Conservation (phyloP, 92 coral and sea anemone genomes). For the Heteractis magnifica region DNA sequence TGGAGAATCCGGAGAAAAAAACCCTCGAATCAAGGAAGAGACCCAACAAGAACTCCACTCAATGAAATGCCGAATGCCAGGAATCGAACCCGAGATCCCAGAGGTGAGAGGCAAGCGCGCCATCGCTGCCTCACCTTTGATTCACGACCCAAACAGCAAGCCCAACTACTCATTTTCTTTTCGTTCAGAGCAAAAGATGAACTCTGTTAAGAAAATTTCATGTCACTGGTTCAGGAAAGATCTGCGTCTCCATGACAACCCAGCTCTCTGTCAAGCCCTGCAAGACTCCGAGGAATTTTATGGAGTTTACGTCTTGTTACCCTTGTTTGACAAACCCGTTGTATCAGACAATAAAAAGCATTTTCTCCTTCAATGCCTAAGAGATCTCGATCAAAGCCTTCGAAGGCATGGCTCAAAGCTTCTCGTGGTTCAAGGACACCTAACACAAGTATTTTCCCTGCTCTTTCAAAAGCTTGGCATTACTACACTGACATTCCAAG, state of each 20-base stretch:
- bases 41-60: too few relatives aligned
- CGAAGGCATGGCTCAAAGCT: constrained; percentile 61
- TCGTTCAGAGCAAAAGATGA: neutral
- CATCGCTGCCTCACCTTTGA: too few relatives aligned
- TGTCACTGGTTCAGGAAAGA: constrained; percentile 92
- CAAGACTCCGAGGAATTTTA: constrained; percentile 50
- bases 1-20: too few relatives aligned
- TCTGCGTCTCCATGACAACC: constrained; percentile 90
- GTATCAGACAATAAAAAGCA: constrained; percentile 72
- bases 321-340: constrained; percentile 46
- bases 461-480: constrained; percentile 59
- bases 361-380: constrained; percentile 75
- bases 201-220: constrained; percentile 17
- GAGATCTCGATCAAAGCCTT: constrained; percentile 69
- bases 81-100: too few relatives aligned
- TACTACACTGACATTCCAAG: constrained; percentile 79
- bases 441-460: constrained; percentile 54
- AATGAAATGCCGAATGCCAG: too few relatives aligned
- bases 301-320: constrained; percentile 77
- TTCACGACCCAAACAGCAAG: too few relatives aligned
- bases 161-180: neutral
- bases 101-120: too few relatives aligned
- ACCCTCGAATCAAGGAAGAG: too few relatives aligned
- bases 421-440: constrained; percentile 76
- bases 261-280: constrained; percentile 75